These are phyloP conservation scores for Bolinopsis microptera DNA, from an alignment of 37 sponge, comb jelly and placozoan genomes.

Conservation along the genomic window DNA sequence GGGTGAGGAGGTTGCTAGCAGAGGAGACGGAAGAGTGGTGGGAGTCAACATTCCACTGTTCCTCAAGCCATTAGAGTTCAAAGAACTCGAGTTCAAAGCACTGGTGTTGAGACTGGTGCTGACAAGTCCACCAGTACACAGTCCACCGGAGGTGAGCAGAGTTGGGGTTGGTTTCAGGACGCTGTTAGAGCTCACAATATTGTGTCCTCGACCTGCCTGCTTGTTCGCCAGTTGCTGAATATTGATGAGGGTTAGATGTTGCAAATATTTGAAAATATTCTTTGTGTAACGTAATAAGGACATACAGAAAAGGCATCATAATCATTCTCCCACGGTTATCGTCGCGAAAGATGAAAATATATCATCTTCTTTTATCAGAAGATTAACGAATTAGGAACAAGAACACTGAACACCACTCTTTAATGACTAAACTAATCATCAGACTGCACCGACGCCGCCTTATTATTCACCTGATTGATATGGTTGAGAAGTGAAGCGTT, in stretches of 20 bases:
- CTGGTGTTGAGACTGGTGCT: background rate
- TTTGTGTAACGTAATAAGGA: too few species aligned
- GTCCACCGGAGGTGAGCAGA: background rate
- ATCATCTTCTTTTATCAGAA: too few species aligned
- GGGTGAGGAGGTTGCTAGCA: background rate
- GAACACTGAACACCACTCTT: too few species aligned
- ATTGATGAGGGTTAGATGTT: too few species aligned
- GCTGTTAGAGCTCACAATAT: background rate
- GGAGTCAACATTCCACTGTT: background rate
- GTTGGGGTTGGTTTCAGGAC: conserved; percentile 17
- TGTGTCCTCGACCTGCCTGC: conserved; percentile 13
- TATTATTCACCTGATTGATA: background rate
- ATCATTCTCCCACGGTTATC: too few species aligned
- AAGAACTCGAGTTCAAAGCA: background rate
- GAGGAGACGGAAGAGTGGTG: background rate
- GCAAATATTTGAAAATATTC: too few species aligned
- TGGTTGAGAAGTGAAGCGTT: background rate
- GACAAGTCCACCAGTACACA: background rate
- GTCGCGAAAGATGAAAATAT: too few species aligned
- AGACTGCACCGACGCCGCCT: too few species aligned
- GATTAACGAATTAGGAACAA: too few species aligned
- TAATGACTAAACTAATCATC: too few species aligned
- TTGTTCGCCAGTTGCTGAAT: background rate
- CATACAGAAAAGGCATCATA: too few species aligned
- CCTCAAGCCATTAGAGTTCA: background rate